These are phyloP conservation scores for Muscidifurax raptorellus DNA, from an alignment of 1,140 invertebrate species.

Conservation along the genomic window DNA sequence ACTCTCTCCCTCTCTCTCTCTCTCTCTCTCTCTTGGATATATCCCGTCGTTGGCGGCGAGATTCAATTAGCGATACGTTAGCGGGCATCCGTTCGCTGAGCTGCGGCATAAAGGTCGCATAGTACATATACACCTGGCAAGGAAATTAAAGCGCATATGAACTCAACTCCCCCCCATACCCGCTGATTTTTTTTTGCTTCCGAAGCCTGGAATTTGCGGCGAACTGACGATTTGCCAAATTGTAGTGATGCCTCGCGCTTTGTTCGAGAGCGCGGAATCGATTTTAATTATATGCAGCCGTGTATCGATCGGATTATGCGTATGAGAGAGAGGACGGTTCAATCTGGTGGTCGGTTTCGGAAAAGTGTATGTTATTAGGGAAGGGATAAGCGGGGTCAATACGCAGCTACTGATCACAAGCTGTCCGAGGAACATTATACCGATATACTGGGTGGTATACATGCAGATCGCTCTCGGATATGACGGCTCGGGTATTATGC, in stretches of 20 bases:
- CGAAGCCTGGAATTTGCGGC: not conserved
- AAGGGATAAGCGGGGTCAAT: not conserved
- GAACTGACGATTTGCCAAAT: not conserved
- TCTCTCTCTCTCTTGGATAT: constrained; percentile 5
- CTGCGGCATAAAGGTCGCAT: constrained; percentile 32
- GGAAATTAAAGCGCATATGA: not conserved
- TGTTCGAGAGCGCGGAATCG: not conserved
- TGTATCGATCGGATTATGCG: not conserved
- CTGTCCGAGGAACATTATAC: no score
- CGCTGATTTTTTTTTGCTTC: not conserved
- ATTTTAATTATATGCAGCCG: not conserved
- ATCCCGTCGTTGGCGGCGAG: constrained; percentile 19
- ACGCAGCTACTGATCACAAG: not conserved
- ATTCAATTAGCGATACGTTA: constrained; percentile 55
- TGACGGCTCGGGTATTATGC: no score
- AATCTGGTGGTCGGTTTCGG: not conserved
- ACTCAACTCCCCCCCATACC: not conserved
- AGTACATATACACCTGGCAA: not conserved
- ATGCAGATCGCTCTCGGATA: no score
- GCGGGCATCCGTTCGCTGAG: constrained; percentile 36
- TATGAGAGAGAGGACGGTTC: no score
- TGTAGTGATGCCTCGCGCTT: not conserved
- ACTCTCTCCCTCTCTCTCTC: not conserved
- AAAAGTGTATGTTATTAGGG: not conserved
- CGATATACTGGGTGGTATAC: no score